These are phyloP conservation scores for Miltochrista miniata DNA, from an alignment of 2,888 invertebrate genomes.

Conservation along the genomic window DNA sequence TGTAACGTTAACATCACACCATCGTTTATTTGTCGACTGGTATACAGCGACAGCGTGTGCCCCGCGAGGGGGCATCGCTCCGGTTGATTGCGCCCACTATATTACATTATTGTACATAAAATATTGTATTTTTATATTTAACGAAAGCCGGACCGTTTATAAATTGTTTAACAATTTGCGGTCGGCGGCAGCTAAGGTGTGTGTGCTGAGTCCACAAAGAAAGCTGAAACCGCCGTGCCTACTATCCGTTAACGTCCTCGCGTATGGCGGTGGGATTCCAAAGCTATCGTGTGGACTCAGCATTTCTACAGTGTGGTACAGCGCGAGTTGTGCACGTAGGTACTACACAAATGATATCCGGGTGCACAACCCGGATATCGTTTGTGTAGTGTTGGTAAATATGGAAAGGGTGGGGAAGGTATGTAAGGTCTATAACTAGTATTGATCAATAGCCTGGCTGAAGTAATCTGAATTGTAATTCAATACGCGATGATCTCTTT, in stretches of 20 bases:
- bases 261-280: background rate
- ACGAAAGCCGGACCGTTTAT: slow-evolving; percentile 5
- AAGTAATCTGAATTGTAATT: no score
- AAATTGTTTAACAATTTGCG: background rate
- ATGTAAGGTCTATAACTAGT: no score
- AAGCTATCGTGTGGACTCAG: background rate
- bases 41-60: background rate
- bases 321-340: background rate
- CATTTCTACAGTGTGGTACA: slow-evolving; percentile 1
- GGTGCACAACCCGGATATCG: no score
- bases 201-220: background rate
- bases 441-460: no score
- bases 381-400: background rate
- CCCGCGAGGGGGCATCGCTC: background rate
- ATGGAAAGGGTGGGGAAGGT: no score
- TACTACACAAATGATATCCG: no score
- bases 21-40: slow-evolving; percentile 5
- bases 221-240: background rate
- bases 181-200: background rate
- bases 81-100: slow-evolving; percentile 3
- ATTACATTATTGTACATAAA: slow-evolving; percentile 17
- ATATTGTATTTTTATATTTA: slow-evolving; percentile 42
- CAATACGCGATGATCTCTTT: no score
- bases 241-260: background rate
- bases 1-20: background rate